Conservation (phyloP, 1,140 invertebrate genomes). For the Philopotamus ludificatus region DNA sequence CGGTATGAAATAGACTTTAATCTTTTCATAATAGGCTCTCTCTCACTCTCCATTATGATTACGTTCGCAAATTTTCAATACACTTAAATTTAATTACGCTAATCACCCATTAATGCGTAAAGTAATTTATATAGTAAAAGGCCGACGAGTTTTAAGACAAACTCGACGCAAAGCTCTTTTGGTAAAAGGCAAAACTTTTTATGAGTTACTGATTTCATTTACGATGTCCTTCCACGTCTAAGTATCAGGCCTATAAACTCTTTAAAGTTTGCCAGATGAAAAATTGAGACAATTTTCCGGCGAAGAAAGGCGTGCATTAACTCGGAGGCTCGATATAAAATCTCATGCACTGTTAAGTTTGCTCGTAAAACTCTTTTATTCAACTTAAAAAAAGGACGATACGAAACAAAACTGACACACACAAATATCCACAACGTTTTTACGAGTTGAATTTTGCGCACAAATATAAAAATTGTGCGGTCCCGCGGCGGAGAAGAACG, state of each 20-base stretch:
- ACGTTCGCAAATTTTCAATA: too few relatives aligned
- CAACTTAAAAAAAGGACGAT: constrained; percentile 31
- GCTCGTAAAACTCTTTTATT: constrained; percentile 32
- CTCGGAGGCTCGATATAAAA: constrained; percentile 31
- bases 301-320: constrained; percentile 21
- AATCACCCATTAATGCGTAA: too few relatives aligned
- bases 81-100: too few relatives aligned
- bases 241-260: constrained; percentile 35
- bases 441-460: neutral
- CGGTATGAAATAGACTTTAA: too few relatives aligned
- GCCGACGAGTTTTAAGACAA: constrained; percentile 3
- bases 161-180: neutral
- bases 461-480: neutral
- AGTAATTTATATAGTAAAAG: constrained; percentile 15
- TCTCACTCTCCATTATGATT: too few relatives aligned
- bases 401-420: too few relatives aligned
- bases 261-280: constrained; percentile 38
- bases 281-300: constrained; percentile 39
- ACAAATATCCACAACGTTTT: constrained; percentile 15
- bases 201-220: constrained; percentile 41
- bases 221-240: constrained; percentile 24
- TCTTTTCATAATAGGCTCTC: too few relatives aligned
- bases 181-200: constrained; percentile 31
- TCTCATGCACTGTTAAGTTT: constrained; percentile 33
- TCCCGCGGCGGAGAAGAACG: neutral